Evolutionary conservation across 2,797 vertebrate genomes (phyloP), one percentile per base, ranked within the genome.

Genomic region (Gobionotothen gibberifrons): DNA sequence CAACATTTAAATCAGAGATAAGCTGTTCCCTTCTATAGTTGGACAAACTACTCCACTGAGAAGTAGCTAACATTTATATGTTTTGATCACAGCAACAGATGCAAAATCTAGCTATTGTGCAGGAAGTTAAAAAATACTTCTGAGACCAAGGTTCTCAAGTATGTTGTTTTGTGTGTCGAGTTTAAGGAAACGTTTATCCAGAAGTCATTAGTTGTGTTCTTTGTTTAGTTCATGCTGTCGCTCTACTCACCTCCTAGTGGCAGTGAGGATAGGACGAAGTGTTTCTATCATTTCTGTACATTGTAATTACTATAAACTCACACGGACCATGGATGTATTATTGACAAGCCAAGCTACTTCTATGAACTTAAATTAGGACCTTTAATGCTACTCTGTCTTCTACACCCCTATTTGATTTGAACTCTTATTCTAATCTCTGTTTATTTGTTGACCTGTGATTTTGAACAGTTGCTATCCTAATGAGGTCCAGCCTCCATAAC

Each of bases 21-120:
- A 39, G 19, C 52, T 77, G 39, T 74, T 70, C 15, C 59, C 21
- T n/a, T 53, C 67, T 66, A 62, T 74, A 70, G 52, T 72, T 78
- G 29, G 64, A 72, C 55, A 42, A 57, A 36, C 26, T 4, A n/a
- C 43, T 72, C 53, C 68, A 62, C 36, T 32, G 58, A 78, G 40
- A 52, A 49, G 22, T 5, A 69, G 55, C 21, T 32, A 8, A 56
- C 60, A 19, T 49, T 76, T 75, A 59, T 55, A 63, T 57, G 66
- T 63, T 63, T 66, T 73, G 55, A 72, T 79, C 19, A 61, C 10
- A 3, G 12, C 16, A 17, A 10, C 36, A 51, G 43, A 70, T 74
- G 39, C n/a, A 67, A 68, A 17, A 63, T 32, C 12, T 43, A 5
- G 42, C 21, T 39, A 51, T 49, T 59, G 55, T 64, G 53, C 52